phyloP scores from a whole-genome alignment of 53 echinoderm and acorn worm species.

The Echinometra lucunter region DNA sequence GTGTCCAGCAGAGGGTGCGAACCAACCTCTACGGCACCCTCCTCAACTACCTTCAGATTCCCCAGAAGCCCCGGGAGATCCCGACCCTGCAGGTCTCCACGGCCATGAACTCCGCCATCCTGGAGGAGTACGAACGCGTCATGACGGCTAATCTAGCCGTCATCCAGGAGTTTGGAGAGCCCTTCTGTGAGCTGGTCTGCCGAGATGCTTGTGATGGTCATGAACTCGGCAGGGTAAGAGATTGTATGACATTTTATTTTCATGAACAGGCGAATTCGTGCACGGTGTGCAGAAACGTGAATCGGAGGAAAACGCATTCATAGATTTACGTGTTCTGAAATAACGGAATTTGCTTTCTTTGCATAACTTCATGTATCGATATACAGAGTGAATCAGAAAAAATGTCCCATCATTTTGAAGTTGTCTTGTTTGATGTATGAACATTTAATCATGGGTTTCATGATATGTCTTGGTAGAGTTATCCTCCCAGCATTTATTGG shows the following conservation, averaged over 20 bases:
- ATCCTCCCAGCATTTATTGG: too few species aligned
- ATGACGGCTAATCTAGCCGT: constrained; percentile 82
- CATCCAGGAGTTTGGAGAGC: constrained; percentile 89
- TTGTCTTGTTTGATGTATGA: too few species aligned
- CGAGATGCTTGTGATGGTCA: constrained; percentile 96
- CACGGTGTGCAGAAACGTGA: too few species aligned
- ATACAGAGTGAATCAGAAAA: too few species aligned
- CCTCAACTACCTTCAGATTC: constrained; percentile 93
- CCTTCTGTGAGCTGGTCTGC: constrained; percentile 91
- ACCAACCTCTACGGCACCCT: constrained; percentile 92
- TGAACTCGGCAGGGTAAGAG: constrained; percentile 91
- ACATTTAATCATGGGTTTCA: too few species aligned
- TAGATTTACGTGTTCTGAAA: too few species aligned
- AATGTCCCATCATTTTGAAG: too few species aligned
- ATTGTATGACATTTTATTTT: not conserved
- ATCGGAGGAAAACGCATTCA: too few species aligned
- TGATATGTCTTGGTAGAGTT: too few species aligned
- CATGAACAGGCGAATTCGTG: too few species aligned
- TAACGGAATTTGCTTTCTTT: too few species aligned
- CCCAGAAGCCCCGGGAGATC: constrained; percentile 84
- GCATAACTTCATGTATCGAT: too few species aligned
- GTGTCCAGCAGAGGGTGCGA: constrained; percentile 87
- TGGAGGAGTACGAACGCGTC: constrained; percentile 89
- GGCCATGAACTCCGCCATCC: constrained; percentile 80
- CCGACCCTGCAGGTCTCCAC: constrained; percentile 71